These are phyloP conservation scores for Drosophila albomicans DNA, from an alignment of 1,140 invertebrate genomes.

Conservation along the genomic window DNA sequence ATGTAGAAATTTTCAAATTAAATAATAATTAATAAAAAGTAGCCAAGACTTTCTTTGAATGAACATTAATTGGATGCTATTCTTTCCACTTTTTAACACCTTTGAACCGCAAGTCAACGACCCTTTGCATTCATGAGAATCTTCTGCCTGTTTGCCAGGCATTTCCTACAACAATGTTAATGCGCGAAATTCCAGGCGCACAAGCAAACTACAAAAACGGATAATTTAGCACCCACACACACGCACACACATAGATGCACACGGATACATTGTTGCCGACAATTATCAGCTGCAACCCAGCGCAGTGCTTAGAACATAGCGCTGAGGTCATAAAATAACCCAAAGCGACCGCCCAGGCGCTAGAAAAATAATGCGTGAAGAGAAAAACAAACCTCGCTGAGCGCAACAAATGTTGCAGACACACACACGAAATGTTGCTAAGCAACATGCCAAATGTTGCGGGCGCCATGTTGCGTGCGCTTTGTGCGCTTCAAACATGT, in stretches of 20 bases:
- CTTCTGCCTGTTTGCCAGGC: constrained; percentile 15
- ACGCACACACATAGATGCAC: neutral
- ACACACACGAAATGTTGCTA: constrained; percentile 17
- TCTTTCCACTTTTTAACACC: constrained; percentile 44
- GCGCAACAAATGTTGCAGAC: constrained; percentile 25
- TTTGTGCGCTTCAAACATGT: constrained; percentile 36
- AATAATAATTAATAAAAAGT: neutral
- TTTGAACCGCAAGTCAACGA: constrained; percentile 49
- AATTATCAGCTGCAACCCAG: constrained; percentile 57
- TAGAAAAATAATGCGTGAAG: constrained; percentile 3
- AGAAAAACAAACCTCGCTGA: neutral
- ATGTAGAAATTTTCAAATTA: neutral
- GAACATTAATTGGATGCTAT: neutral
- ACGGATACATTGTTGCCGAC: constrained; percentile 38
- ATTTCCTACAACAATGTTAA: constrained; percentile 69
- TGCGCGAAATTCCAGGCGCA: constrained; percentile 67
- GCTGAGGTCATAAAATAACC: constrained; percentile 23
- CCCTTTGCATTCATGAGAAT: constrained; percentile 48
- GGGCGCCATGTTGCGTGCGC: neutral
- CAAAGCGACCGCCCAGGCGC: neutral
- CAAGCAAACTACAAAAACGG: constrained; percentile 13
- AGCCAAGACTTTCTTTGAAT: neutral
- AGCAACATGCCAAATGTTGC: constrained; percentile 19
- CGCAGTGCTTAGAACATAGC: constrained; percentile 19
- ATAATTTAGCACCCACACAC: constrained; percentile 66